phyloP scores from a whole-genome alignment of 2,797 vertebrate species.

The Liparis tanakae region DNA sequence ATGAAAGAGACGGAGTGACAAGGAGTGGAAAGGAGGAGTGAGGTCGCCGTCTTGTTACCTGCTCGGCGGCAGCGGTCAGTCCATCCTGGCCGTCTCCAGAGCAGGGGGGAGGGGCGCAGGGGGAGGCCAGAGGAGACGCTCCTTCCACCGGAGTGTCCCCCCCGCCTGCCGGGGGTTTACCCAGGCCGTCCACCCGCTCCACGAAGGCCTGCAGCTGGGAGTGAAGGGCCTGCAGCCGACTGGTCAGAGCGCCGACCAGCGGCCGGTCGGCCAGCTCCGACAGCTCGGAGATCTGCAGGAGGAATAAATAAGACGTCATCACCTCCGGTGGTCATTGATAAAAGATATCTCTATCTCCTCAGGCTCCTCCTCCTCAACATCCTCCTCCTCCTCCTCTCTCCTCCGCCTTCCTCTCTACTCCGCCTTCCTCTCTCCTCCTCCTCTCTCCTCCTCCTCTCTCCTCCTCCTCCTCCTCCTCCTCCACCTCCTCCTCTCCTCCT shows the following conservation, averaged over 20 bases:
- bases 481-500: too few relatives aligned
- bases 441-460: too few relatives aligned
- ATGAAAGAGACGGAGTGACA: constrained; percentile 50
- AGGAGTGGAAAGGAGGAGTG: constrained; percentile 37
- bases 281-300: constrained; percentile 67
- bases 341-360: neutral
- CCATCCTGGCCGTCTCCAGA: constrained; percentile 82
- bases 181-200: constrained; percentile 87
- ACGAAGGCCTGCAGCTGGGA: constrained; percentile 89
- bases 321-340: neutral
- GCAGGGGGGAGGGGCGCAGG: constrained; percentile 55
- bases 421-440: too few relatives aligned
- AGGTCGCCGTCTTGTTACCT: constrained; percentile 81
- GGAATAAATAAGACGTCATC: constrained; percentile 5
- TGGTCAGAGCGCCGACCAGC: constrained; percentile 89
- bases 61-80: constrained; percentile 81
- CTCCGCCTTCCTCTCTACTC: too few relatives aligned
- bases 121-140: constrained; percentile 61
- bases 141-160: constrained; percentile 81
- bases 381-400: too few relatives aligned
- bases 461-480: too few relatives aligned
- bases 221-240: constrained; percentile 89
- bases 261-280: constrained; percentile 83
- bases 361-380: too few relatives aligned
- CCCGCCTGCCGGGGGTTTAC: constrained; percentile 66